Base-by-base conservation (phyloP, 2,797 vertebrate genomes). In the Sibirionetta formosa region DNA sequence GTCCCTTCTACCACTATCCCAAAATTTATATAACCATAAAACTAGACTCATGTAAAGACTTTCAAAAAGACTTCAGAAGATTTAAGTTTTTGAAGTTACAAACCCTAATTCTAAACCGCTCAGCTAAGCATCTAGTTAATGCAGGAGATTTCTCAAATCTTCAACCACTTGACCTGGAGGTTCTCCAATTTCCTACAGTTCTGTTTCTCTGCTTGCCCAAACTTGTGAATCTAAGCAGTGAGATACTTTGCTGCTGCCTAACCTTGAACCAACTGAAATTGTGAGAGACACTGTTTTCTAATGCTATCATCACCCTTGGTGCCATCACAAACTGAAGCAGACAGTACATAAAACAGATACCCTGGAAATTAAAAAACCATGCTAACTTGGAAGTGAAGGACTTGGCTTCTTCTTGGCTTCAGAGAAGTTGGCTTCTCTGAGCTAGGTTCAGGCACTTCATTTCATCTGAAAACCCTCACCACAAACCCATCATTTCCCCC, bases 1-100 rank as follows among this genome's bases (percentile, higher is more conserved):
- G 27, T 48, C 42, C 24, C 46, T 83, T 86, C 66, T 88, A 93
- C 80, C 36, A 71, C 31, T 79, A 60, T 24, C 33, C 24, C 73
- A 53, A 93, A 93, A 94, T 86, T 51, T 88, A 92, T 65, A 46
- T 61, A 86, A 60, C 16, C 40, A 56, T 93, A 84, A 91, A 92
- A 66, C 29, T 23, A 68, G 27, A 84, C 73, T 77, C 9, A 77
- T 35, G 26, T 76, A 20, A 79, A 88, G 23, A 80, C 17, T 48
- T 20, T 20, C 42, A 64, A 83, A 78, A 75, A 23, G 14, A 57
- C 19, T 71, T 73, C 36, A 88, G 17, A 23, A 46, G 42, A 58
- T 86, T 84, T 63, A 86, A 84, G 33, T 26, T 16, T 82, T 69
- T 82, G 15, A 76, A 79, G 50, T 76, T 68, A 29, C 64, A 69